These are phyloP conservation scores for Epicampocera succincta DNA, from an alignment of 2,888 invertebrate genomes.

Conservation along the genomic window DNA sequence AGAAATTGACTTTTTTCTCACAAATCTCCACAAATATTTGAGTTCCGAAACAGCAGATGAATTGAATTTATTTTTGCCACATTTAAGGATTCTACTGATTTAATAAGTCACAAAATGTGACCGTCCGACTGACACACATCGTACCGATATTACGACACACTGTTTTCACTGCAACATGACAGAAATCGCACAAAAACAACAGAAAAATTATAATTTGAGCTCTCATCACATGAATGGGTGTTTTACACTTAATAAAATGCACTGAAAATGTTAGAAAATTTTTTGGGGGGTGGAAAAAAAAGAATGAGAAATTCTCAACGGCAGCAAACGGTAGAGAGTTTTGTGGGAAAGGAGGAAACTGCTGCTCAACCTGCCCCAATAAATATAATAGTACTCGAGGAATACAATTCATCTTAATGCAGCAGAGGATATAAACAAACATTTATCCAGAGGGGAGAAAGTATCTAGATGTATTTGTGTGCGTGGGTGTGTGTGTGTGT, in stretches of 20 bases:
- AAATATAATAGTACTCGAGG: neutral
- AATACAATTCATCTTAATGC: constrained; percentile 18
- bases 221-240: constrained; percentile 34
- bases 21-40: constrained; percentile 20
- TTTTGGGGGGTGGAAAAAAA: neutral
- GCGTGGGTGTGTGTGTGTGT: neutral
- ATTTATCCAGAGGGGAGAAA: constrained; percentile 9
- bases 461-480: neutral
- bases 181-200: constrained; percentile 9
- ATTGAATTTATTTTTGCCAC: constrained; percentile 35
- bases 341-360: neutral
- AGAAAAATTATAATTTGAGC: constrained; percentile 36
- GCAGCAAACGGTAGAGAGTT: neutral
- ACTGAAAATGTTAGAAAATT: neutral
- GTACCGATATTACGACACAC: constrained; percentile 15
- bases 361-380: neutral
- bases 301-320: neutral
- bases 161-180: neutral
- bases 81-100: constrained; percentile 43
- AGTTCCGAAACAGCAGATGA: neutral
- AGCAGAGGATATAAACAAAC: constrained; percentile 22
- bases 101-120: constrained; percentile 56
- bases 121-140: constrained; percentile 28
- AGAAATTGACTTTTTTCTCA: neutral
- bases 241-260: constrained; percentile 37